Base-by-base conservation (phyloP, 2,797 vertebrate genomes). In the Microcaecilia unicolor region DNA sequence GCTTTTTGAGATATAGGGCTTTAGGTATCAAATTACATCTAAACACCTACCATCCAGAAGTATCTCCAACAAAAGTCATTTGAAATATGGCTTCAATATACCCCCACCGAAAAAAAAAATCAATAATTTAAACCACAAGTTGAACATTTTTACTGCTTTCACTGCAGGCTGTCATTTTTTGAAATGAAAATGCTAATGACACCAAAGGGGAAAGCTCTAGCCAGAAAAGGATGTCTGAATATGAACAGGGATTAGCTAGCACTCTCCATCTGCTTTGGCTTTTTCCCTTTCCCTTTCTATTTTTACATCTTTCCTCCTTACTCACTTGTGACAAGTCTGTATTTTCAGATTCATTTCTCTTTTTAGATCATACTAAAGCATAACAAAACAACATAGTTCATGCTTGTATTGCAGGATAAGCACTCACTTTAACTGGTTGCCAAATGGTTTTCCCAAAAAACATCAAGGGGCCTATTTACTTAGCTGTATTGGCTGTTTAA, bases 51-150 rank as follows among this genome's bases (percentile, higher is more conserved):
- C 63, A 48, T 61, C 57, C 63, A 62, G 60, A 79, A 69, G 63
- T 61, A 70, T 74, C 56, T 58, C 28, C 50, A 71, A 74, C 68
- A 83, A 80, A 83, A 74, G 63, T 70, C 58, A 77, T 71, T 74
- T 81, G 77, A 82, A 80, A 83, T 78, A 81, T 70, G 66, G 70
- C 65, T 83, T 79, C 75, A 76, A 80, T 85, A 79, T 83, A 77
- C 59, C n/a, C n/a, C 41, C 38, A 37, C 39, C 43, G 44, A 56
- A 63, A 72, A 29, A 28, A 36, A 78, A 78, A 76, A 85, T 85
- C 79, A 82, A 82, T 85, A 78, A 83, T 82, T 81, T 72, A 82
- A 83, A 78, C 70, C 77, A 74, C 73, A 77, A 68, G 73, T 80
- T 77, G 78, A 73, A 70, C 64, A 70, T 71, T 78, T 78, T 79